Conservation (phyloP, 2,797 vertebrate genomes). For the Galaxias olidus region DNA sequence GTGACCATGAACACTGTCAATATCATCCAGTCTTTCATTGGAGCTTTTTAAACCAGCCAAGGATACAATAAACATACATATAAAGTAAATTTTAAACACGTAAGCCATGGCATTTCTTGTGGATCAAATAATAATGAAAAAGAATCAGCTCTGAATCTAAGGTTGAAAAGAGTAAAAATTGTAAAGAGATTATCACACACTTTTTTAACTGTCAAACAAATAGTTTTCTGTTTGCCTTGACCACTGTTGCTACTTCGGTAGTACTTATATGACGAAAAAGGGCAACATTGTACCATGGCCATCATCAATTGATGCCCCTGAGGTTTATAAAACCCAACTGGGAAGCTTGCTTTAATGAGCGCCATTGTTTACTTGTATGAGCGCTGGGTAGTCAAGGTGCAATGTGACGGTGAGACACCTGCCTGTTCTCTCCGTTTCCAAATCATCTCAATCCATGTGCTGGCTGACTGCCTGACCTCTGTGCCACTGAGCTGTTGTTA, state of each 20-base stretch:
- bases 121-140: no score
- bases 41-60: constrained; percentile 3
- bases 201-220: no score
- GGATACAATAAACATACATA: background rate
- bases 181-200: no score
- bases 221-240: no score
- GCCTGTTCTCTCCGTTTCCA: constrained; percentile 26
- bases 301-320: no score
- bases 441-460: constrained; percentile 12
- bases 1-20: constrained; percentile 5
- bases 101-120: background rate
- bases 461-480: constrained; percentile 45
- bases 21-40: background rate
- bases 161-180: no score
- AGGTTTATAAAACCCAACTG: no score
- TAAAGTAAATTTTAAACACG: background rate
- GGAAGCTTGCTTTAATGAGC: constrained; percentile 13
- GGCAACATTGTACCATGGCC: no score
- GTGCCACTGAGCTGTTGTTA: constrained; percentile 12
- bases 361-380: constrained; percentile 18
- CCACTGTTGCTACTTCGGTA: no score
- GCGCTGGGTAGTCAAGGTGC: constrained; percentile 20
- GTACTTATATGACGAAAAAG: no score
- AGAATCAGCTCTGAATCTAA: no score
- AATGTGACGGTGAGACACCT: constrained; percentile 10